Evolutionary conservation across 2,888 invertebrate genomes (phyloP), one percentile per base, ranked within the genome.

Genomic region (Oscheius sp.): DNA sequence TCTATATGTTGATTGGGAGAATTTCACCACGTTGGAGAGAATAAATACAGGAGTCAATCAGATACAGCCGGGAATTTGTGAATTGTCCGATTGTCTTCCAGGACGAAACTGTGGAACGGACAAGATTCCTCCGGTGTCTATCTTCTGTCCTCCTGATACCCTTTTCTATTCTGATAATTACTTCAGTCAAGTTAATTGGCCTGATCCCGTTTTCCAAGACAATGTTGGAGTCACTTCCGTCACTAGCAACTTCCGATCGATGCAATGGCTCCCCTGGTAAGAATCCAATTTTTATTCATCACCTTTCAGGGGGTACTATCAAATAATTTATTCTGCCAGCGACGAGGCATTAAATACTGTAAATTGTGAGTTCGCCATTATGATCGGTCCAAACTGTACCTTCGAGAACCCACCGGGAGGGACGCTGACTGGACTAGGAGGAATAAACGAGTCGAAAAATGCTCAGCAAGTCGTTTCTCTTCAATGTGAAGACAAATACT

Each of bases 281-380:
- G 66, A 28, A 14, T 41, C 2, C 14, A n/a, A 33, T 22, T 20
- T 8, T 6, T 6, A 54, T 30, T 26, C 2, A 59, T 17, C 20
- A 22, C 8, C 8, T 56, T 68, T 30, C 49, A 74, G 74, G 44
- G 75, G 75, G 17, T 68, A 70, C 26, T 69, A 72, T 2, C 67
- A 56, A 8, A 71, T 75, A 12, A 45, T 68, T 20, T 73, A 75
- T 51, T 30, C 71, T 33, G 75, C 70, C 1, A 63, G 36, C 6
- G 75, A 75, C 50, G 73, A 57, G 3, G 73, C 75, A 41, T 71
- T 68, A 28, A 75, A 75, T 30, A 50, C 67, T 2, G 73, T 70
- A 6, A 56, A 59, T 33, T 75, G 75, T 50, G 45, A 65, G 17
- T 75, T 73, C 28, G 61, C 72, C 36, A 51, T 75, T 0, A 45